A percentile compares a stretch with the other conserved stretches of the same genome.
These are phyloP conservation scores for Andrena haemorrhoa DNA, from an alignment of 2,888 invertebrate species.

Conservation along the genomic window DNA sequence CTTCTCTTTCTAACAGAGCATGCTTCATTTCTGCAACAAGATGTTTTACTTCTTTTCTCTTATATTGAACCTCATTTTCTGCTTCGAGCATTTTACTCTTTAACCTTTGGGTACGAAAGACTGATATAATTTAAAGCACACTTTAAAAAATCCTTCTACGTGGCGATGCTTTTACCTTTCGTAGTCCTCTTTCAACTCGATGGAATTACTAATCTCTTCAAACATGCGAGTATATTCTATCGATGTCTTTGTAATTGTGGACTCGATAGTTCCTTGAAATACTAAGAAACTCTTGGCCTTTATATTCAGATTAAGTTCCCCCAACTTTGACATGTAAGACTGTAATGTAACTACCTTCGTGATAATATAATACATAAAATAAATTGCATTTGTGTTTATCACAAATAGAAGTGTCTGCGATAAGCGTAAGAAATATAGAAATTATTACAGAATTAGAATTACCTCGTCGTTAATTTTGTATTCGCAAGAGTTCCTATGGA, in stretches of 20 bases:
- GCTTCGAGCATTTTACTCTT: conserved; percentile 96
- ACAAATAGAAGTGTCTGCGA: background rate
- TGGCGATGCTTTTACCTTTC: background rate
- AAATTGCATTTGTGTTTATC: conserved; percentile 90
- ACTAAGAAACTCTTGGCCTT: conserved; percentile 96
- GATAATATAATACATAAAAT: conserved; percentile 73
- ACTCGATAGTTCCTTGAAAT: background rate
- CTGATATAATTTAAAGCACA: background rate
- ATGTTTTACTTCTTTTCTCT: conserved; percentile 95
- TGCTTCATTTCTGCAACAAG: conserved; percentile 97
- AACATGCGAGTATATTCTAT: conserved; percentile 94
- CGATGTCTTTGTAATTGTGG: background rate
- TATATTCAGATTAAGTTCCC: background rate
- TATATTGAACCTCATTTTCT: conserved; percentile 97
- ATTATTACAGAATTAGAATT: background rate
- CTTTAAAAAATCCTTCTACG: background rate
- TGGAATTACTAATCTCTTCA: conserved; percentile 99
- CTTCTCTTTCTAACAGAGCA: conserved; percentile 96
- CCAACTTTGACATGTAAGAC: background rate
- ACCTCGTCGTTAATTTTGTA: background rate
- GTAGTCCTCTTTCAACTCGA: conserved; percentile 89
- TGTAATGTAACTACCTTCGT: background rate
- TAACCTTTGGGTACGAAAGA: conserved; percentile 84
- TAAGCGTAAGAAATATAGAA: conserved; percentile 84
- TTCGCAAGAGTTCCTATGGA: conserved; percentile 89